Percentiles rank a stretch among this genome's conserved stretches.
Conservation (phyloP, 1,140 invertebrate genomes). For the Marisa cornuarietis region DNA sequence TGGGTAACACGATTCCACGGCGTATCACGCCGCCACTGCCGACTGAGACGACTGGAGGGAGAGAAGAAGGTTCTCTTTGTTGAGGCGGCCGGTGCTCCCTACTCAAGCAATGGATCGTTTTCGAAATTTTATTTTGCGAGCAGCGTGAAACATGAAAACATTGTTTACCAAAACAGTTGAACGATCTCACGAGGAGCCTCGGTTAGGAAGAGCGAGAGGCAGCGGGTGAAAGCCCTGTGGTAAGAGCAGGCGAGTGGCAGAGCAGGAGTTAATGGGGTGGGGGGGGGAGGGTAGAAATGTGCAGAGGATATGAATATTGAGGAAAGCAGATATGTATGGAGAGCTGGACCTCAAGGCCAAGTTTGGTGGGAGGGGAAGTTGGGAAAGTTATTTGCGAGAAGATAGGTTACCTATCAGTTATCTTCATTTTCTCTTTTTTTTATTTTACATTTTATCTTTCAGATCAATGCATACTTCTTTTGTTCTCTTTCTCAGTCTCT, state of each 20-base stretch:
- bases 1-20: not conserved
- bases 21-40: not conserved
- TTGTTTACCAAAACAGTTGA: conserved; percentile 22
- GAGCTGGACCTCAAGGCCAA: no score
- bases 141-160: conserved; percentile 21
- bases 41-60: not conserved
- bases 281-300: no score
- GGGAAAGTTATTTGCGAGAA: no score
- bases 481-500: not conserved
- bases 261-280: not conserved
- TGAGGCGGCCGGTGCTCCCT: not conserved
- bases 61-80: not conserved
- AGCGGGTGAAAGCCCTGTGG: not conserved
- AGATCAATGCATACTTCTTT: no score
- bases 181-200: not conserved
- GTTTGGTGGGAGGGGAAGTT: no score
- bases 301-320: no score
- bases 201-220: not conserved
- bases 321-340: no score
- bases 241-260: not conserved
- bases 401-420: not conserved
- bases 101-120: not conserved
- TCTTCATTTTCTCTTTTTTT: not conserved
- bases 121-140: conserved; percentile 19
- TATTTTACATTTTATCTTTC: conserved; percentile 5